Base-by-base conservation (phyloP, 2,797 vertebrate species). In the Chrysolophus pictus region DNA sequence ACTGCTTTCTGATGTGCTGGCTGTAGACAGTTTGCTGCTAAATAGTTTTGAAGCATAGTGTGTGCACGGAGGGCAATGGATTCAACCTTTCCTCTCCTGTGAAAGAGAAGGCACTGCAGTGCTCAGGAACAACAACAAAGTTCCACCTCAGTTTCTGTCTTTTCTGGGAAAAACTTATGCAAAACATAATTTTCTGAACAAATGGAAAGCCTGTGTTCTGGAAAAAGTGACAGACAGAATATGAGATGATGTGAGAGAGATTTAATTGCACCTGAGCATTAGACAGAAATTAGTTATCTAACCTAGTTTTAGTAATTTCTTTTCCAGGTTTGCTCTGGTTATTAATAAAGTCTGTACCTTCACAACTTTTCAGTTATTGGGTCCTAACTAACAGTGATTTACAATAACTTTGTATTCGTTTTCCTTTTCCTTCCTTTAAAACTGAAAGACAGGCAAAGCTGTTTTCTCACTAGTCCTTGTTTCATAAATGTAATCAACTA, bases 141-240 rank as follows among this genome's bases (percentile, higher is more conserved):
- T 29, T 58, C 11, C 42, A 12, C 3, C 8, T 65, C 6, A 10
- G 29, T 53, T 82, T 37, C 74, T 55, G 22, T 14, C 31, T 81
- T 68, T 75, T 21, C 49, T 69, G 73, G 28, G 16, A 62, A 77
- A 84, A 72, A 3, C 5, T 31, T 31, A 26, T 22, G 11, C 7
- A 17, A 90, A 80, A 2, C 11, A 23, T 9, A 59, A 64, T 12
- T 55, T 62, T 73, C 31, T 73, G 26, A 85, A 33, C 3, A 85
- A 49, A 69, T 3, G 9, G 41, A 39, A 62, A 65, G 11, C 1
- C 6, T 28, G 1, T 49, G 22, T 35, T 74, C 9, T 12, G 5
- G 56, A 51, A 64, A 84, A 16, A 0, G 6, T 0, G 1, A 26
- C 41, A 42, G 4, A 62, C 5, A 15, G n/a, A 7, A 15, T 10